A percentile compares a stretch with the other conserved stretches of the same genome.
phyloP scores from a whole-genome alignment of 2,113 vertebrate genomes.

The Channa maculata region DNA sequence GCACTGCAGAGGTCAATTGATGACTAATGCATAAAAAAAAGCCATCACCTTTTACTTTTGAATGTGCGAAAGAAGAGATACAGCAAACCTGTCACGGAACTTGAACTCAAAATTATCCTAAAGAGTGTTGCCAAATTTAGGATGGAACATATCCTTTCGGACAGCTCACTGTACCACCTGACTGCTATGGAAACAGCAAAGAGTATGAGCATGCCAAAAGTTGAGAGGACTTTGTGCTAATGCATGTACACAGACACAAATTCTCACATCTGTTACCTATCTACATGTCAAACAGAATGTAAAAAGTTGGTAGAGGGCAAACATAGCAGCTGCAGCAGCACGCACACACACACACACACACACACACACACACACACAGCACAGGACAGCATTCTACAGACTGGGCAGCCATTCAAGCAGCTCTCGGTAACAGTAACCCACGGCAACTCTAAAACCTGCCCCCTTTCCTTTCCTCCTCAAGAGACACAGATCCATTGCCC shows the following conservation, averaged over 20 bases:
- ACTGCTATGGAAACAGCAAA: constrained; percentile 72
- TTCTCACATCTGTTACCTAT: constrained; percentile 45
- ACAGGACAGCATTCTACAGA: constrained; percentile 61
- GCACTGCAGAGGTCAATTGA: constrained; percentile 46
- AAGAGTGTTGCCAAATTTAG: constrained; percentile 45
- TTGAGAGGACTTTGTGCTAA: constrained; percentile 43
- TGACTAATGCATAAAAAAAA: constrained; percentile 38
- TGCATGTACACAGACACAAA: constrained; percentile 22
- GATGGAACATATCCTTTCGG: constrained; percentile 57
- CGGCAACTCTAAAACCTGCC: constrained; percentile 71
- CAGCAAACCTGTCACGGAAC: constrained; percentile 36
- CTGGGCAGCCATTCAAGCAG: constrained; percentile 73
- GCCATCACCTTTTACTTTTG: constrained; percentile 24
- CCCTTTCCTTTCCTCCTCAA: constrained; percentile 55
- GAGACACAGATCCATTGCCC: constrained; percentile 69
- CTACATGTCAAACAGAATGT: constrained; percentile 26
- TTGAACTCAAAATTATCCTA: constrained; percentile 50
- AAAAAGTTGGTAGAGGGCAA: constrained; percentile 55
- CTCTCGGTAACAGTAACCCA: constrained; percentile 80
- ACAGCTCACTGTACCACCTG: constrained; percentile 62
- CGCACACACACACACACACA: constrained; percentile 26
- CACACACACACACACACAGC: constrained; percentile 35
- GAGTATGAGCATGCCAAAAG: constrained; percentile 48
- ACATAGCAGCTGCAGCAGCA: constrained; percentile 53
- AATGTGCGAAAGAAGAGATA: constrained; percentile 39